Conservation (phyloP, 37 sponge, comb jelly and placozoan species). For the Agelas oroides region DNA sequence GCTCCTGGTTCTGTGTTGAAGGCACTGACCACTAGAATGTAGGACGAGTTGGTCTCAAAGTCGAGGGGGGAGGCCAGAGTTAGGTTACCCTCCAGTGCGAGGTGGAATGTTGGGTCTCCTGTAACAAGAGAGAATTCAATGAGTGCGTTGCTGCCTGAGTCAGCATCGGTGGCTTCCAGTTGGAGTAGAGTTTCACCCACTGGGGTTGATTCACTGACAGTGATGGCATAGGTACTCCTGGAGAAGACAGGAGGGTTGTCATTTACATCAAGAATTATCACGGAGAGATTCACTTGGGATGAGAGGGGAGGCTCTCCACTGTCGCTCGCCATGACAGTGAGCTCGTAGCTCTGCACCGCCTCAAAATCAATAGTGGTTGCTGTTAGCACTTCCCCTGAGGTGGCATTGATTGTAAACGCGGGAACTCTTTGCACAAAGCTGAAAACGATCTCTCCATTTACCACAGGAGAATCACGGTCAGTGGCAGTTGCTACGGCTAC, state of each 20-base stretch:
- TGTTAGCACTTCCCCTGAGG: slow-evolving; percentile 26
- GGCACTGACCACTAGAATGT: slow-evolving; percentile 27
- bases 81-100: slow-evolving; percentile 29
- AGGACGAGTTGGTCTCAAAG: slow-evolving; percentile 8
- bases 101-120: slow-evolving; percentile 1
- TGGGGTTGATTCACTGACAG: slow-evolving; percentile 31
- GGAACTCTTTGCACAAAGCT: neutral
- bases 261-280: slow-evolving; percentile 37
- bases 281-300: slow-evolving; percentile 16
- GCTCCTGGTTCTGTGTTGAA: slow-evolving; percentile 16
- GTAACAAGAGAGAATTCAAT: slow-evolving; percentile 8
- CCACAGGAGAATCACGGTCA: slow-evolving; percentile 3
- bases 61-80: slow-evolving; percentile 32
- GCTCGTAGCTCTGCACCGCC: slow-evolving; percentile 6
- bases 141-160: slow-evolving; percentile 43
- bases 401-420: slow-evolving; percentile 9
- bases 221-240: neutral
- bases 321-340: slow-evolving; percentile 59
- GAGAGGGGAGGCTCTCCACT: slow-evolving; percentile 53
- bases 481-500: slow-evolving; percentile 4
- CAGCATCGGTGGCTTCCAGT: slow-evolving; percentile 26
- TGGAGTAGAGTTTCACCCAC: slow-evolving; percentile 16
- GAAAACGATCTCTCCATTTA: slow-evolving; percentile 14
- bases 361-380: slow-evolving; percentile 31
- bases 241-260: slow-evolving; percentile 69